Evolutionary conservation across 2,113 vertebrate genomes (phyloP), one percentile per base, ranked within the genome.

Genomic region (Stegostoma tigrinum): DNA sequence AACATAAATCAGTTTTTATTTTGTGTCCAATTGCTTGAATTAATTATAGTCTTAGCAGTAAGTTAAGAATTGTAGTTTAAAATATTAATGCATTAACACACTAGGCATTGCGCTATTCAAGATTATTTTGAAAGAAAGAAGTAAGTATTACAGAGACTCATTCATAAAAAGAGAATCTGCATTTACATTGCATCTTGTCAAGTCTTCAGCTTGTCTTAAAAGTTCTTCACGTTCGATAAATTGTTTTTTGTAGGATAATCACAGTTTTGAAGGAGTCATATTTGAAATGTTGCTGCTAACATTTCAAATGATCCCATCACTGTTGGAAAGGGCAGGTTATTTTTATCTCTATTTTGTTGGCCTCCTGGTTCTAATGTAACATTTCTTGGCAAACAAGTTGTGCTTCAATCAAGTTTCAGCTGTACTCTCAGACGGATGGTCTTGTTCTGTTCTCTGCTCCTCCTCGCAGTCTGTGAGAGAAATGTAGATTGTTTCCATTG

Each of bases 391-490:
- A 64, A 91, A 91, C 52, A 64, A 64, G 52, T 64, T 91, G 64
- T 83, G 80, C 80, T 83, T 91, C 55, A 17, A 91, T 91, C 52
- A 61, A 64, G 87, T 91, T 91, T 83, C 80, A 83, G 80, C 38
- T 83, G 78, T 42, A 83, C 48, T 61, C 12, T 52, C 30, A 30
- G 19, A 61, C 30, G 34, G 55, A n/a, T 27, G 3, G 30, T 34
- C 27, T 91, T 64, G 14, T 61, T 91, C 80, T 45, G 38, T 42
- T 91, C 30, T 52, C 42, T 48, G 64, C 55, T 91, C 52, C 87
- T n/a, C 86, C 86, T n/a, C 2, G 14, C 19, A 61, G 15, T 34
- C 52, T 61, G 15, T 61, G 30, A 34, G 55, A 6, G 55, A 91
- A 64, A 61, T 5, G 55, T 64, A 15, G 55, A 61, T 64, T 64